Evolutionary conservation across 2,888 invertebrate species (phyloP), one percentile per base, ranked within the genome.

Genomic region (Thymelicus acteon): DNA sequence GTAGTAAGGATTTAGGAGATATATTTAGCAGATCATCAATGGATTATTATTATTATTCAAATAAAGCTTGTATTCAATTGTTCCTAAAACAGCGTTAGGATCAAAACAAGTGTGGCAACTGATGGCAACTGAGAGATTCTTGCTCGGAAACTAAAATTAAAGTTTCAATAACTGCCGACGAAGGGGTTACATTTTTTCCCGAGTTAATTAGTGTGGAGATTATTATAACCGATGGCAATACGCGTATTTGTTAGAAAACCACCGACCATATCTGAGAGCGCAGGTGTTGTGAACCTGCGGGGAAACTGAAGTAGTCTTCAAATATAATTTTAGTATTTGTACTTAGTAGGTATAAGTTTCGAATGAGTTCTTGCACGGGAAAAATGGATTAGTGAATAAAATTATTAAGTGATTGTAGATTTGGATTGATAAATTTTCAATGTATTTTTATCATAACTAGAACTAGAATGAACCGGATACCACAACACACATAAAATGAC

Each of bases 231-330:
- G 82, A 85, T 85, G 85, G 86, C 80, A 82, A 84, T 84, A 82
- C 78, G 77, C 82, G 83, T 87, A 85, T 88, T 85, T 86, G 86
- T 87, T 84, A 83, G 82, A 78, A 80, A 88, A 82, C 79, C 85
- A 87, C 78, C 72, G 78, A 87, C 81, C 89, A 87, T 76, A 77
- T 79, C 77, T 82, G 80, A 77, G 76, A 75, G 44, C 70, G 63
- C 83, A 84, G 86, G 73, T 71, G 78, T 81, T 44, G 70, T 10
- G 64, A 80, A 82, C 81, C 72, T 73, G 47, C 57, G 15, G 12
- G 52, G 39, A 37, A 63, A 67, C 72, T 13, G 6, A 67, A 74
- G 65, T 66, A 63, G 37, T 68, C 15, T 15, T 37, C 5, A 37
- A 39, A 19, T 3, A 54, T 12, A 0, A 24, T 48, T 61, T 39